A percentile compares a stretch with the other conserved stretches of the same genome.
Conservation (phyloP, 2,797 vertebrate species). For the Silurus aristotelis region DNA sequence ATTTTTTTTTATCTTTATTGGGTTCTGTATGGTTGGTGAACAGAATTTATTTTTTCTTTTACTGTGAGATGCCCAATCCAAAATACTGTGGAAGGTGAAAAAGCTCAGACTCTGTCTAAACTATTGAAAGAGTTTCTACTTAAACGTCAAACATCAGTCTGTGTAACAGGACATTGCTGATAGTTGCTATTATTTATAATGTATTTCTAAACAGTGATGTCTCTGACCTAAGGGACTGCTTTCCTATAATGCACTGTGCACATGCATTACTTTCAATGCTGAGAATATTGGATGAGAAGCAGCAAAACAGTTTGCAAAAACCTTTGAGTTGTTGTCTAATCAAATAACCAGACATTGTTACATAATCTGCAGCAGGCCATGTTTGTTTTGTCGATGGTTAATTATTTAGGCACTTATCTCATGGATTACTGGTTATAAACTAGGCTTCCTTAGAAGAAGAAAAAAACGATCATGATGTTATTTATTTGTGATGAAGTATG, state of each 20-base stretch:
- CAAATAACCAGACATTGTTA: background rate
- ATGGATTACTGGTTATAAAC: background rate
- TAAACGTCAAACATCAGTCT: background rate
- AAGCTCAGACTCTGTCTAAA: background rate
- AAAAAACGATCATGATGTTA: background rate
- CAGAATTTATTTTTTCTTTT: background rate
- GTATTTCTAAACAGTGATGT: background rate
- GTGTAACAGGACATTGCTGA: background rate
- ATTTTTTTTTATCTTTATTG: background rate
- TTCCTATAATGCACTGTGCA: conserved; percentile 1
- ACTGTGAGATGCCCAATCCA: conserved; percentile 9
- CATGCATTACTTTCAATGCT: background rate
- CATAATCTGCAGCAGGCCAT: background rate
- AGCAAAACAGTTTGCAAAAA: background rate
- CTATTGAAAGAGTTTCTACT: background rate
- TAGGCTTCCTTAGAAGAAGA: background rate
- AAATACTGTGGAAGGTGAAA: conserved; percentile 32
- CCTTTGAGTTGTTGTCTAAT: background rate
- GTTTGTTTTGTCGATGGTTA: background rate
- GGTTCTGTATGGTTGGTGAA: background rate
- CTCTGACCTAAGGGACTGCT: background rate
- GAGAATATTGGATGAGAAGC: background rate
- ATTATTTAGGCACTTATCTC: background rate
- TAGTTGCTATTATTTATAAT: background rate
- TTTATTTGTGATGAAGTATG: background rate